Evolutionary conservation across 1,140 invertebrate genomes (phyloP).

Genomic region (Drosophila oshimai): DNA sequence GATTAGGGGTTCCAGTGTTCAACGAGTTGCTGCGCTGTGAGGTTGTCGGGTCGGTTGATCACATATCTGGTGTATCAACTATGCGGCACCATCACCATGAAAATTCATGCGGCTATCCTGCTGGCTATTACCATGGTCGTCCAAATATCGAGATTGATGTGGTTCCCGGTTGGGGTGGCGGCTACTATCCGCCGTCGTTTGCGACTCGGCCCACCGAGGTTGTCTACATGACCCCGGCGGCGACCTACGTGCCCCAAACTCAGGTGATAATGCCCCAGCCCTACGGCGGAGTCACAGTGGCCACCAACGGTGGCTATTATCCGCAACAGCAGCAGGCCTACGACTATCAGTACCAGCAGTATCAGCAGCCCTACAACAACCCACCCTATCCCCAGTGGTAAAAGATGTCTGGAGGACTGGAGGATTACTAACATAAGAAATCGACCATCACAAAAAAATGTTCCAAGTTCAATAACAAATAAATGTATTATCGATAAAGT

Average conservation of each 20-base stretch:
- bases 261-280: conserved; percentile 51
- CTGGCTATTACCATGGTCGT: conserved; percentile 73
- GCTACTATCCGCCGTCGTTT: conserved; percentile 63
- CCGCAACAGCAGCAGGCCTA: conserved; percentile 55
- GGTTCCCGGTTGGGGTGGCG: conserved; percentile 67
- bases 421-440: neutral
- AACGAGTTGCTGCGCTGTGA: conserved; percentile 30
- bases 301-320: conserved; percentile 49
- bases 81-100: conserved; percentile 78
- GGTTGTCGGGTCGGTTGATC: conserved; percentile 23
- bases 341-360: conserved; percentile 52
- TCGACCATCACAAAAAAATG: neutral
- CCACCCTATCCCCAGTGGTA: conserved; percentile 61
- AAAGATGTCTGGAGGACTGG: neutral
- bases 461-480: neutral
- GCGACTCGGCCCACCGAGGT: conserved; percentile 59
- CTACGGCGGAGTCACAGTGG: conserved; percentile 49
- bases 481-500: conserved; percentile 8
- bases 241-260: conserved; percentile 38
- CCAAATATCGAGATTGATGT: conserved; percentile 80
- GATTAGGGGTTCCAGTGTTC: conserved; percentile 29
- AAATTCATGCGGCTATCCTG: conserved; percentile 64
- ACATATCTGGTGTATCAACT: conserved; percentile 6
- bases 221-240: conserved; percentile 54
- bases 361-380: conserved; percentile 32